Conservation (phyloP, 2,113 vertebrate species). For the Ahaetulla prasina region DNA sequence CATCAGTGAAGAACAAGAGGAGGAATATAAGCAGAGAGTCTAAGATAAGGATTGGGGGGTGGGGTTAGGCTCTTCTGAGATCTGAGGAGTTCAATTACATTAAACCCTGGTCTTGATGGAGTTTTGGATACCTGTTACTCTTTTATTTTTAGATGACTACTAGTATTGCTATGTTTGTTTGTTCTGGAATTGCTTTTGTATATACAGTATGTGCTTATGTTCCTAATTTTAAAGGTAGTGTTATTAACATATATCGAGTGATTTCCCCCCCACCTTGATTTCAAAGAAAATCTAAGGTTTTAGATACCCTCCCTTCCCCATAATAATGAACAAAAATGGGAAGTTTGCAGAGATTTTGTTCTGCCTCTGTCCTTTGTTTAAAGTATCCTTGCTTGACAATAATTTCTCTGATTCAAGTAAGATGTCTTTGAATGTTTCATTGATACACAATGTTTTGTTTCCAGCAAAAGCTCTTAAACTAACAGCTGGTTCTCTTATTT, state of each 20-base stretch:
- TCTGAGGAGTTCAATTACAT: neutral
- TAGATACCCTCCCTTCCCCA: neutral
- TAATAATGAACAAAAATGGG: neutral
- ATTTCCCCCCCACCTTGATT: neutral
- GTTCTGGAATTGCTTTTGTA: neutral
- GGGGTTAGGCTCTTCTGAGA: neutral
- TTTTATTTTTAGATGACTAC: neutral
- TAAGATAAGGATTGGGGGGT: neutral
- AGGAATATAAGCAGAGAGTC: neutral
- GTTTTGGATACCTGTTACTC: neutral
- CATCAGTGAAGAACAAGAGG: neutral
- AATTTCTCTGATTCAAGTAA: conserved; percentile 13
- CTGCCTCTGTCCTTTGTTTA: neutral
- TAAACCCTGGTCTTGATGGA: neutral
- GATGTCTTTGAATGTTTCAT: neutral
- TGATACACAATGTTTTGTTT: neutral
- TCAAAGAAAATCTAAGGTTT: neutral
- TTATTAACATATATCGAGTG: neutral
- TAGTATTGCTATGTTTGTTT: neutral
- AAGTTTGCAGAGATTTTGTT: neutral
- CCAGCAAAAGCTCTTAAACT: conserved; percentile 22
- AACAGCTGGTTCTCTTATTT: conserved; percentile 18
- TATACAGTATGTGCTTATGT: neutral
- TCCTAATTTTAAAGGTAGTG: neutral
- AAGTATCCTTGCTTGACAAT: neutral